Evolutionary conservation across 1,140 invertebrate genomes (phyloP), one percentile per base, ranked within the genome.

Genomic region (Ephestia elutella): DNA sequence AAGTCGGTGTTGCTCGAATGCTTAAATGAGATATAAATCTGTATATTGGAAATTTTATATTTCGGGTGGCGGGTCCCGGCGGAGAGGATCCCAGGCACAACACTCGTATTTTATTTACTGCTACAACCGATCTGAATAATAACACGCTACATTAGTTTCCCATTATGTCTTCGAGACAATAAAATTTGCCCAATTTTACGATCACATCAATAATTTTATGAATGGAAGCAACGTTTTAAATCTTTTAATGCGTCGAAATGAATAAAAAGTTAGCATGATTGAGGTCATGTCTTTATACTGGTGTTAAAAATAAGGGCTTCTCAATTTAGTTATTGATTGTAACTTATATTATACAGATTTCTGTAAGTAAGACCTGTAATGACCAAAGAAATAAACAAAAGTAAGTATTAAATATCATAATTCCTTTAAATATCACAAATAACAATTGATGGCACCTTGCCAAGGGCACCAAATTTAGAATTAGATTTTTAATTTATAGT

Each of bases 171-270:
- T 77, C 83, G 80, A 86, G 82, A 87, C 84, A 88, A 88, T 88
- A 88, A 88, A 88, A 88, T 86, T 88, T 86, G 82, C 82, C 78
- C 86, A 85, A 86, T 86, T 88, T 87, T 88, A 88, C 80, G 84
- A 88, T 85, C 86, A 69, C 84, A 88, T 88, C 86, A 88, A 88
- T 88, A 88, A 87, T 88, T 87, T 88, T 88, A 88, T 88, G 82
- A 87, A 86, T 86, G 82, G 82, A 80, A 82, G 80, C 85, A 80
- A 81, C 73, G 78, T 68, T 82, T 83, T 76, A 74, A 85, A 74
- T 73, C 72, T 70, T 83, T 75, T 73, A 79, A 85, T 76, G 76
- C 68, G 67, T 70, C 68, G 74, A 75, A 75, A 80, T 83, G 73
- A 79, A 82, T 78, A 80, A 84, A 78, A 81, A 69, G 70, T 71